Percentiles rank a stretch among this genome's conserved stretches.
Conservation (phyloP, 2,113 vertebrate genomes). For the Tragelaphus strepsiceros region DNA sequence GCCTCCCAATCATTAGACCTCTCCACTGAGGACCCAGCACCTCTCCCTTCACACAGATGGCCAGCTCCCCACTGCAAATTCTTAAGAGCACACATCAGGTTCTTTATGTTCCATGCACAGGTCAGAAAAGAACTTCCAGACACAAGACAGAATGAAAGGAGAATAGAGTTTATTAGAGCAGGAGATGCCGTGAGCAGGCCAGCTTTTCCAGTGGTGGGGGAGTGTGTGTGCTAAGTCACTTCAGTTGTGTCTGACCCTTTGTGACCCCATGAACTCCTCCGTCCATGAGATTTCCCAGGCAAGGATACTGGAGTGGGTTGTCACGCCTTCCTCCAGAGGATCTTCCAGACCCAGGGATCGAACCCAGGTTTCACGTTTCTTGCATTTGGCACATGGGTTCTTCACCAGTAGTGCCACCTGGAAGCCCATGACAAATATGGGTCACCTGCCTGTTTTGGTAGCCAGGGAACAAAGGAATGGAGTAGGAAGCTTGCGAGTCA, state of each 20-base stretch:
- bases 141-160: neutral
- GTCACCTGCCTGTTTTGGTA: neutral
- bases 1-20: neutral
- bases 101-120: neutral
- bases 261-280: neutral
- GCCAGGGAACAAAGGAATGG: neutral
- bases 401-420: neutral
- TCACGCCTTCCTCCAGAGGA: neutral
- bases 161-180: neutral
- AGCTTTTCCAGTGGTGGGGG: neutral
- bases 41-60: neutral
- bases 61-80: neutral
- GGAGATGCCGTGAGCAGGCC: neutral
- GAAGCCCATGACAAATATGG: neutral
- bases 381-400: neutral
- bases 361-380: neutral
- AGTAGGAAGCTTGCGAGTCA: neutral
- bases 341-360: neutral
- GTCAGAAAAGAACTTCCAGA: neutral
- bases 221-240: neutral
- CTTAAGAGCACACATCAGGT: neutral
- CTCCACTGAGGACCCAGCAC: neutral
- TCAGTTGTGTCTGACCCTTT: neutral
- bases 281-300: neutral
- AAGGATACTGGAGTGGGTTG: neutral